Evolutionary conservation across 2,797 vertebrate species (phyloP).

Genomic region (Typhlichthys eigenmanni): DNA sequence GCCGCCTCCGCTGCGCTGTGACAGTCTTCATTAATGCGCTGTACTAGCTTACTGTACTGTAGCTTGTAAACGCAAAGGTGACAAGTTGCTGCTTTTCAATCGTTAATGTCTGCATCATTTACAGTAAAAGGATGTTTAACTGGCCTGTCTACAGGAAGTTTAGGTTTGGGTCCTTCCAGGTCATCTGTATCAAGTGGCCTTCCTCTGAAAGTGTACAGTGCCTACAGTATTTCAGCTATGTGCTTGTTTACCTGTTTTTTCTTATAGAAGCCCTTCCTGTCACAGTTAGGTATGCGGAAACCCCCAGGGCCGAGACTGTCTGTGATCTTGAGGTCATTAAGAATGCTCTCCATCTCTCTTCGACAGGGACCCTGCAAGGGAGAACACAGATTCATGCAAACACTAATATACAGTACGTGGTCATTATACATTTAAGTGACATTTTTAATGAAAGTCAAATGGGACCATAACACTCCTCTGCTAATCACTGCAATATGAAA

Average conservation of each 20-base stretch:
- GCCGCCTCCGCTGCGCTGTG: slow-evolving; percentile 44
- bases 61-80: slow-evolving; percentile 31
- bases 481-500: slow-evolving; percentile 48
- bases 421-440: background rate
- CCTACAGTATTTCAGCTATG: background rate
- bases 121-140: too few species aligned
- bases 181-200: background rate
- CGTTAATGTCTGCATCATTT: too few species aligned
- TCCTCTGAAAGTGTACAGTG: background rate
- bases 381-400: slow-evolving; percentile 19
- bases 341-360: slow-evolving; percentile 89
- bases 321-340: slow-evolving; percentile 88
- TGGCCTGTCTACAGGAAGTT: background rate
- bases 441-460: too few species aligned
- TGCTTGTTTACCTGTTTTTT: slow-evolving; percentile 87
- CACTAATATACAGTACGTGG: background rate
- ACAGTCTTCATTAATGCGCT: slow-evolving; percentile 42
- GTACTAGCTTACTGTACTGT: slow-evolving; percentile 42
- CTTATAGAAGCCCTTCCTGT: slow-evolving; percentile 97
- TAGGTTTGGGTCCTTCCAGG: background rate
- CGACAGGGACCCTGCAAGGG: slow-evolving; percentile 88
- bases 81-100: background rate
- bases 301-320: slow-evolving; percentile 86
- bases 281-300: slow-evolving; percentile 94
- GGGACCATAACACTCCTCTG: too few species aligned